Percentiles rank a stretch among this genome's conserved stretches.
Evolutionary conservation across 2,888 invertebrate genomes (phyloP).

Genomic region (Dryadula phaetusa): DNA sequence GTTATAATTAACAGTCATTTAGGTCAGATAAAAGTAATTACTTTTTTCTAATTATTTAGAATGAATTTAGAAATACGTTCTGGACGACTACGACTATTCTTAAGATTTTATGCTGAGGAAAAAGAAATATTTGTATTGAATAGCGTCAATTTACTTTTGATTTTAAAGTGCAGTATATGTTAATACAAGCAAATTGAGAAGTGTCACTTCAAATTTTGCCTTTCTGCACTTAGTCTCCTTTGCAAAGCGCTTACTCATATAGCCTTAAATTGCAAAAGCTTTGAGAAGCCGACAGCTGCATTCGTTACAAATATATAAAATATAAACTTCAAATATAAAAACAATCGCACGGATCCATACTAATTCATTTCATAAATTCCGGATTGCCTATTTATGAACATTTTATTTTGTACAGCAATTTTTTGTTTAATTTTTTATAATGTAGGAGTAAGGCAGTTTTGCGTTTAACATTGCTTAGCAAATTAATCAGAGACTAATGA

Average conservation of each 20-base stretch:
- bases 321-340: slow-evolving; percentile 4
- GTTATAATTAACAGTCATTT: slow-evolving; percentile 3
- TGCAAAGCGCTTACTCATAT: not conserved
- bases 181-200: not conserved
- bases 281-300: not conserved
- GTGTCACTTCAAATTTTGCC: too few relatives aligned
- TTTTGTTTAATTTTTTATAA: too few relatives aligned
- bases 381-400: slow-evolving; percentile 7
- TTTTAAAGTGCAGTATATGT: too few relatives aligned
- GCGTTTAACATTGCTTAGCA: too few relatives aligned
- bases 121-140: not conserved
- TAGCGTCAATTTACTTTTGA: not conserved
- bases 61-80: not conserved
- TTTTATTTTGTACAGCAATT: not conserved
- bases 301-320: slow-evolving; percentile 12
- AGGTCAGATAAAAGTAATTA: not conserved
- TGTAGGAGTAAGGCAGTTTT: too few relatives aligned
- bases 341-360: slow-evolving; percentile 8
- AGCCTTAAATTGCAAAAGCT: not conserved
- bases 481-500: too few relatives aligned
- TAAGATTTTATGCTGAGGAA: not conserved
- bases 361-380: slow-evolving; percentile 18
- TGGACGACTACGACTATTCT: too few relatives aligned
- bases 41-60: not conserved
- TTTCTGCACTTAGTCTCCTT: not conserved